A percentile compares a stretch with the other conserved stretches of the same genome.
phyloP scores from a whole-genome alignment of 2,113 vertebrate genomes.

The Elaphurus davidianus region DNA sequence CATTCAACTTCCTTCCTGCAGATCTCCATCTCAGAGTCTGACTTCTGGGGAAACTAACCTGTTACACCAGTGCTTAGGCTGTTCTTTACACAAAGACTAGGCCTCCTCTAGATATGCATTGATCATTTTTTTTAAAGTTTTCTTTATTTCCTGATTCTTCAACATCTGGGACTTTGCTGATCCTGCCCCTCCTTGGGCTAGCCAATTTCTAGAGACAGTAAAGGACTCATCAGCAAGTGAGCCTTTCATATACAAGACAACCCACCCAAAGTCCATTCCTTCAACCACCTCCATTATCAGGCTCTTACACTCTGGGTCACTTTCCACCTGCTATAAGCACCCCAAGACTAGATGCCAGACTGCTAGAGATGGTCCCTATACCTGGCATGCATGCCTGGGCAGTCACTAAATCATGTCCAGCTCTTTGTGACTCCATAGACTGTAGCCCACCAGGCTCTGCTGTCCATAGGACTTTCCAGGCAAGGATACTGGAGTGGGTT shows the following conservation, averaged over 20 bases:
- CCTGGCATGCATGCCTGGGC: neutral
- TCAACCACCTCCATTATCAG: neutral
- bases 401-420: neutral
- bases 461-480: neutral
- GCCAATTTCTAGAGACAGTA: neutral
- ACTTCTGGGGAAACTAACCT: neutral
- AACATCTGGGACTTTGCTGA: neutral
- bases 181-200: neutral
- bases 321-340: neutral
- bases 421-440: neutral
- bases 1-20: neutral
- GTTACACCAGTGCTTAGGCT: neutral
- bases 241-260: neutral
- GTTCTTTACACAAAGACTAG: neutral
- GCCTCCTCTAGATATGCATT: neutral
- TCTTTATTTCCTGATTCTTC: neutral
- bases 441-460: fast-evolving
- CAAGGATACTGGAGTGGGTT: neutral
- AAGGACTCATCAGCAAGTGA: neutral
- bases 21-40: neutral
- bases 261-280: neutral
- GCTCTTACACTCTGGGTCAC: neutral
- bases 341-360: too few relatives aligned
- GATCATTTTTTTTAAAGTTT: neutral
- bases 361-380: neutral